phyloP scores from a whole-genome alignment of 2,797 vertebrate genomes.

The Acipenser ruthenus region DNA sequence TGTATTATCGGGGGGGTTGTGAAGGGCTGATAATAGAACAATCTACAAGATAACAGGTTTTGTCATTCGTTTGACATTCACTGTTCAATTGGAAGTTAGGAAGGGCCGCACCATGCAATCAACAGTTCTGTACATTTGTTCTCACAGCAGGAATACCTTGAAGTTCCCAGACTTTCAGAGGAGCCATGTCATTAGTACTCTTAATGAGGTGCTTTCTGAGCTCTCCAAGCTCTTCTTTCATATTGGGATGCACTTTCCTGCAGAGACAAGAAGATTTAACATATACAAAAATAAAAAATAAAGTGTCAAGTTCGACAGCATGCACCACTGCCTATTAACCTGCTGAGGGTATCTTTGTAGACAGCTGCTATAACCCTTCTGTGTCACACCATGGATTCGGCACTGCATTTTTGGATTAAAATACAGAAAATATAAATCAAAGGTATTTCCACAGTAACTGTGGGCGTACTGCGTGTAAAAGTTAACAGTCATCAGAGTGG shows the following conservation, averaged over 20 bases:
- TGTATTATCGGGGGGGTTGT: not conserved
- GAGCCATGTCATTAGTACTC: slow-evolving; percentile 76
- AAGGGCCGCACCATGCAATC: not conserved
- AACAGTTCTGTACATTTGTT: not conserved
- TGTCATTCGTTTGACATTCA: slow-evolving; percentile 8
- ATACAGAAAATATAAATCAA: no score
- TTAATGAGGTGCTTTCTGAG: slow-evolving; percentile 84
- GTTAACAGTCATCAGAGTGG: no score
- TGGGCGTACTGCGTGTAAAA: no score
- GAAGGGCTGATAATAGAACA: slow-evolving; percentile 12
- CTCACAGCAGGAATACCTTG: slow-evolving; percentile 64
- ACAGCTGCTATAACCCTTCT: no score
- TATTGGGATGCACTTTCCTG: slow-evolving; percentile 77
- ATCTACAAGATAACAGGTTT: slow-evolving; percentile 16
- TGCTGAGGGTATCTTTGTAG: no score
- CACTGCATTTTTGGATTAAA: no score
- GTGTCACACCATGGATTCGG: no score
- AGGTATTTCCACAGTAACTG: no score
- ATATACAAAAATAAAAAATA: slow-evolving; percentile 7
- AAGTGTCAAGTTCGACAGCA: not conserved
- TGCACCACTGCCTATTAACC: no score
- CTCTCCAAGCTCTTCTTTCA: slow-evolving; percentile 68
- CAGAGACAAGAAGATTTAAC: slow-evolving; percentile 22
- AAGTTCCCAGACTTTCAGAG: slow-evolving; percentile 93
- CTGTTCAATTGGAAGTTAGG: not conserved